Evolutionary conservation across 2,113 vertebrate species (phyloP), one percentile per base, ranked within the genome.

Genomic region (Bos javanicus): DNA sequence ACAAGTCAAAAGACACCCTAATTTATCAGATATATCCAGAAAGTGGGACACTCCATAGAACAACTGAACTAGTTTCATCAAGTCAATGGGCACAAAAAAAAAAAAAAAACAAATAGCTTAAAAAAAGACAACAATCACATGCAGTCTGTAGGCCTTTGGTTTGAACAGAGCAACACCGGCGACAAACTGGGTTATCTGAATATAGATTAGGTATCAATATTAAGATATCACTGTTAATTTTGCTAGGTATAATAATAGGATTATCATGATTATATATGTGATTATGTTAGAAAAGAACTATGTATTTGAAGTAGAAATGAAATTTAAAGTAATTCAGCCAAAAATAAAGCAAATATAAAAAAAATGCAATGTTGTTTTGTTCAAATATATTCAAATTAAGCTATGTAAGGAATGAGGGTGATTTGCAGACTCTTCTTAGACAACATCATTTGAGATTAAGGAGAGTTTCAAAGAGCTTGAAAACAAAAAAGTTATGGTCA

Each of bases 261-360:
- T n/a, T 62, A 17, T 50, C 71, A 43, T 56, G 48, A 67, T 92
- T 74, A 74, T 56, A 30, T 60, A 59, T 54, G 26, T 54, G n/a
- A 28, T 59, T 67, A 14, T 43, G 25, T 87, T 52, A 12, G 17
- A 23, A 33, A 30, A 74, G 88, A 94, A 67, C 33, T 76, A 39
- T 54, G 19, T 19, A 81, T 39, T 19, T 62, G 46, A 90, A 80
- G 23, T 78, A 26, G 17, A 92, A 17, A 67, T 39, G 28, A 95
- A 97, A 91, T 64, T 23, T 90, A 89, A 82, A 97, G 84, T 82
- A 82, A 52, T 54, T 82, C 19, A 54, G 52, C 43, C 87, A 94
- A 67, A 97, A 91, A 87, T 82, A 26, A 78, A 88, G 9, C 28
- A 86, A 60, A 91, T 64, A 91, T 23, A 81, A 60, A 92, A 28